Percentiles rank a stretch among this genome's conserved stretches.
These are phyloP conservation scores for Blastomussa wellsi DNA, from an alignment of 92 coral and sea anemone species.

Conservation along the genomic window DNA sequence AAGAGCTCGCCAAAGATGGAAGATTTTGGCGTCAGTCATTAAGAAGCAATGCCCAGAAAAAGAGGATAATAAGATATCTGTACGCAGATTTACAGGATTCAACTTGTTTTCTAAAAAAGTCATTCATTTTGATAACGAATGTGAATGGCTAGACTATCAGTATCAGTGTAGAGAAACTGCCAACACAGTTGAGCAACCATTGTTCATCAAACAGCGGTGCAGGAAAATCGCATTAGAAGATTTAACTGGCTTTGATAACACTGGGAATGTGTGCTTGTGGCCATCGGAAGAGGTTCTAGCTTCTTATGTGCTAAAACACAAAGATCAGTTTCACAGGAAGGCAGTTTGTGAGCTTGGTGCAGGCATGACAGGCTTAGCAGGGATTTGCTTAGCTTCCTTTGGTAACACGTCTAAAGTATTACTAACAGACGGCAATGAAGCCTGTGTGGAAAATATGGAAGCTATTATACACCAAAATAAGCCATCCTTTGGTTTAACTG, in stretches of 20 bases:
- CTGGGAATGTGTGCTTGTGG: conserved; percentile 96
- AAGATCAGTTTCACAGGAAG: conserved; percentile 53
- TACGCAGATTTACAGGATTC: conserved; percentile 77
- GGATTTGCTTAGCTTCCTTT: conserved; percentile 76
- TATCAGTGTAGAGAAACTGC: too few species aligned
- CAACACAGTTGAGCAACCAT: not conserved
- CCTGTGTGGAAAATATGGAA: conserved; percentile 75
- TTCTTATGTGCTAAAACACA: conserved; percentile 66
- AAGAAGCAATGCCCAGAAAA: conserved; percentile 40
- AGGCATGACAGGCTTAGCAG: conserved; percentile 91
- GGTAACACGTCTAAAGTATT: conserved; percentile 69
- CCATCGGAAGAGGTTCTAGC: conserved; percentile 92
- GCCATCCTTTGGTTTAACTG: conserved; percentile 52
- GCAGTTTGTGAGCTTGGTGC: conserved; percentile 93
- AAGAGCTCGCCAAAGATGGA: conserved; percentile 75
- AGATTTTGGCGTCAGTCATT: conserved; percentile 71
- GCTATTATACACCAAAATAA: conserved; percentile 43
- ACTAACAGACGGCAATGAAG: conserved; percentile 87
- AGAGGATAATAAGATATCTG: conserved; percentile 51
- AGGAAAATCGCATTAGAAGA: conserved; percentile 68
- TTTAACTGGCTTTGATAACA: conserved; percentile 87
- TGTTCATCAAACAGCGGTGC: conserved; percentile 52
- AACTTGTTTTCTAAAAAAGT: conserved; percentile 50
- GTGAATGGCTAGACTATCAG: conserved; percentile 35
- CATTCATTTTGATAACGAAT: conserved; percentile 29